Conservation (phyloP, 2,113 vertebrate species). For the Hiodon alosoides region DNA sequence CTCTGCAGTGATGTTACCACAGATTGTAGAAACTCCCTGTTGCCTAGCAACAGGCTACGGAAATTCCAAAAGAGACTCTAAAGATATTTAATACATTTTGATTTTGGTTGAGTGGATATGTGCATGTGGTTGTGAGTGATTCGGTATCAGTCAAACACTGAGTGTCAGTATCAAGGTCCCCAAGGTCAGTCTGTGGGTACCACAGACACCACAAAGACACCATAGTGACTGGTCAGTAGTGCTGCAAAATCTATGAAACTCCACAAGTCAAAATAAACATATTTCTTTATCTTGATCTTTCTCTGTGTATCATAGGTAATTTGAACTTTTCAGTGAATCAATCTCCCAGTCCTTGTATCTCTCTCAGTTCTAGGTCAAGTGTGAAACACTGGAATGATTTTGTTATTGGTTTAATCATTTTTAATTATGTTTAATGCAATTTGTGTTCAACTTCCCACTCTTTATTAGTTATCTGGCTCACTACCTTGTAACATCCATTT, state of each 20-base stretch:
- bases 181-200: neutral
- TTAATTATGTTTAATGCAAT: constrained; percentile 25
- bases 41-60: constrained; percentile 62
- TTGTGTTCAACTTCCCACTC: constrained; percentile 10
- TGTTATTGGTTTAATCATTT: too few species aligned
- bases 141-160: neutral
- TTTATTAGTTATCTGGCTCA: constrained; percentile 9
- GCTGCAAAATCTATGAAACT: too few species aligned
- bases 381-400: too few species aligned
- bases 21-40: constrained; percentile 49
- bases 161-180: neutral
- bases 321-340: too few species aligned
- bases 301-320: too few species aligned
- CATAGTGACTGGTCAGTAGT: too few species aligned
- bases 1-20: constrained; percentile 38
- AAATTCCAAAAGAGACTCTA: constrained; percentile 43
- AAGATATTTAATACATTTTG: constrained; percentile 38
- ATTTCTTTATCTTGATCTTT: too few species aligned
- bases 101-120: constrained; percentile 29
- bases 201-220: too few species aligned
- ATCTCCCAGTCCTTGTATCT: too few species aligned
- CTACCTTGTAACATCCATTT: neutral
- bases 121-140: neutral
- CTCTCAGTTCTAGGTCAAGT: too few species aligned
- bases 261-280: too few species aligned